These are phyloP conservation scores for Zaprionus camerounensis DNA, from an alignment of 1,140 invertebrate genomes.

Conservation along the genomic window DNA sequence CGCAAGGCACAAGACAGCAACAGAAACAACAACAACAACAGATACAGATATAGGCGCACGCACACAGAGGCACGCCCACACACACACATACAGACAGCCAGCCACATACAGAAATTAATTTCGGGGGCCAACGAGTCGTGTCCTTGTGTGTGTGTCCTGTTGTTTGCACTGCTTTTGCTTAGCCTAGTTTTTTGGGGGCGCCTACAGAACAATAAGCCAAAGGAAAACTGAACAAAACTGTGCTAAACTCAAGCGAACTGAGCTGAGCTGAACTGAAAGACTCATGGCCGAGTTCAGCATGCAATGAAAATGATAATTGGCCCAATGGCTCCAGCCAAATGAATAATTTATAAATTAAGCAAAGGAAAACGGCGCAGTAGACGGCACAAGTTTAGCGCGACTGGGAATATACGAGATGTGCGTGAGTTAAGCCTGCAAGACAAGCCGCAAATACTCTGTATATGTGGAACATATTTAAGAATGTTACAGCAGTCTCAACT, in stretches of 20 bases:
- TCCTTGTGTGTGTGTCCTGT: conserved; percentile 16
- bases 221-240: conserved; percentile 29
- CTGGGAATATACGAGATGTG: background rate
- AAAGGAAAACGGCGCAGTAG: conserved; percentile 48
- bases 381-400: conserved; percentile 24
- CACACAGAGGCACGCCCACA: conserved; percentile 53
- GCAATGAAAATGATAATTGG: conserved; percentile 79
- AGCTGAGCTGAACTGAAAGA: background rate
- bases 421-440: background rate
- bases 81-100: conserved; percentile 31
- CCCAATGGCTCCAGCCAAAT: conserved; percentile 64
- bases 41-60: conserved; percentile 49
- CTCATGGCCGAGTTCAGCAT: conserved; percentile 25
- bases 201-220: conserved; percentile 25
- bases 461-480: too few species aligned
- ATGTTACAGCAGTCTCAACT: too few species aligned
- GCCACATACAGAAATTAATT: conserved; percentile 51
- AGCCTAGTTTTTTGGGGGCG: conserved; percentile 62
- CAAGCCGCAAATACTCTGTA: background rate
- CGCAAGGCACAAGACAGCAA: conserved; percentile 58
- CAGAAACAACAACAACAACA: conserved; percentile 20
- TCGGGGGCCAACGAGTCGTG: conserved; percentile 32
- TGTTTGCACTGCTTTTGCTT: conserved; percentile 40
- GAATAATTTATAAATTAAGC: conserved; percentile 81
- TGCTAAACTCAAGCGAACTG: conserved; percentile 5